These are phyloP conservation scores for Eremobia ochroleuca DNA, from an alignment of 2,888 invertebrate genomes.

Conservation along the genomic window DNA sequence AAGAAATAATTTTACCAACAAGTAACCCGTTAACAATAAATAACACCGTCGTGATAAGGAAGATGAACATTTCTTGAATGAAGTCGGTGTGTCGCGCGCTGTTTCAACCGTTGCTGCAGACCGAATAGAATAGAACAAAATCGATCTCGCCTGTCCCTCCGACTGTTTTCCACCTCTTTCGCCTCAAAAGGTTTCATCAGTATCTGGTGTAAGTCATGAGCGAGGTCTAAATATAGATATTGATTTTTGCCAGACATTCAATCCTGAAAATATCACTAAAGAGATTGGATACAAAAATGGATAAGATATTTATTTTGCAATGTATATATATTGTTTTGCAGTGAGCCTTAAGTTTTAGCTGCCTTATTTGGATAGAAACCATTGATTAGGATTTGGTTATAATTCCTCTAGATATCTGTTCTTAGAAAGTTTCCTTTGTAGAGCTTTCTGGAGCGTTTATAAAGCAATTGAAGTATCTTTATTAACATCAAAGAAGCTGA, in stretches of 20 bases:
- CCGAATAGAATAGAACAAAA: conserved; percentile 50
- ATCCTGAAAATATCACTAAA: conserved; percentile 44
- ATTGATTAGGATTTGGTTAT: conserved; percentile 7
- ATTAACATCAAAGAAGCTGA: conserved; percentile 12
- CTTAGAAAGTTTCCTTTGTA: conserved; percentile 25
- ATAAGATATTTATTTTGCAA: conserved; percentile 12
- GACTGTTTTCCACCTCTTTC: conserved; percentile 67
- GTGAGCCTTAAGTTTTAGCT: background rate
- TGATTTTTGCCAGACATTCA: conserved; percentile 27
- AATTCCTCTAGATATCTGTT: conserved; percentile 13
- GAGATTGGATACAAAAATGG: background rate
- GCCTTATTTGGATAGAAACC: background rate
- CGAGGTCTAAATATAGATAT: conserved; percentile 34
- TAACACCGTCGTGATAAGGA: conserved; percentile 7
- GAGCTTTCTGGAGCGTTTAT: conserved; percentile 6
- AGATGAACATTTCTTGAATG: background rate
- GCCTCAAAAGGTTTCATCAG: conserved; percentile 59
- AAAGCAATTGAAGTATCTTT: conserved; percentile 22
- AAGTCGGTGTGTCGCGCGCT: conserved; percentile 1
- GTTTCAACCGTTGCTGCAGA: conserved; percentile 30
- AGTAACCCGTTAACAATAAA: background rate
- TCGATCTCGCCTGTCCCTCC: conserved; percentile 59
- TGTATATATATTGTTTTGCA: background rate
- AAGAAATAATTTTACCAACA: background rate
- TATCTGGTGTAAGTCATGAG: conserved; percentile 55